Conservation (phyloP, 2,113 vertebrate genomes). For the Spea multiplicata region DNA sequence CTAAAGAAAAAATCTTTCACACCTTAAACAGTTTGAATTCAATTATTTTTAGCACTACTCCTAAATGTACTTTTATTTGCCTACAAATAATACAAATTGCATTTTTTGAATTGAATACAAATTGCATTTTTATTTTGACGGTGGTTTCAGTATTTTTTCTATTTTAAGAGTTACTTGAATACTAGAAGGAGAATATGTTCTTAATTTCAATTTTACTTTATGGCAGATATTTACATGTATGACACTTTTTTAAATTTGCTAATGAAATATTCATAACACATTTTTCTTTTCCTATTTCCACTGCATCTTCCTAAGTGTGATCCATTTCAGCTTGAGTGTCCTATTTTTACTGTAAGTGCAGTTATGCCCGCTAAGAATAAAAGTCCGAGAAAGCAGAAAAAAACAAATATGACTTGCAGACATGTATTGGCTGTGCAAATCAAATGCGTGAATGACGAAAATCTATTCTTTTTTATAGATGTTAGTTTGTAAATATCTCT, state of each 20-base stretch:
- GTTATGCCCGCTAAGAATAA: not conserved
- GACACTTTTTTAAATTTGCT: not conserved
- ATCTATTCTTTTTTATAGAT: too few species aligned
- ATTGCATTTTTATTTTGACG: constrained; percentile 22
- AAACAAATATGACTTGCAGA: not conserved
- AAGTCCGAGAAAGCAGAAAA: not conserved
- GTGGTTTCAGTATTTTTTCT: not conserved
- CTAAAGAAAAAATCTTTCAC: not conserved
- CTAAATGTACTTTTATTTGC: constrained; percentile 28
- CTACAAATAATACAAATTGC: too few species aligned
- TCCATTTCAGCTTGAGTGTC: not conserved
- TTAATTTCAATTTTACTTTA: constrained; percentile 22
- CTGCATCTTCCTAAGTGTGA: not conserved
- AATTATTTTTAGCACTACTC: constrained; percentile 28
- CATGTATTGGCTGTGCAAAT: not conserved
- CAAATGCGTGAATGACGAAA: not conserved
- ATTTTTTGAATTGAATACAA: constrained; percentile 12
- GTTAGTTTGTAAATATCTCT: too few species aligned
- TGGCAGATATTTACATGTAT: not conserved
- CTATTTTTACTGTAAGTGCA: not conserved
- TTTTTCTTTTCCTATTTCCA: not conserved
- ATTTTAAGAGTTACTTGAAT: constrained; percentile 11
- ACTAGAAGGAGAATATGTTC: not conserved
- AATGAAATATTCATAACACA: constrained; percentile 19
- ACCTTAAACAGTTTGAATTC: constrained; percentile 24